These are phyloP conservation scores for Charanyca ferruginea DNA, from an alignment of 2,888 invertebrate species.

Conservation along the genomic window DNA sequence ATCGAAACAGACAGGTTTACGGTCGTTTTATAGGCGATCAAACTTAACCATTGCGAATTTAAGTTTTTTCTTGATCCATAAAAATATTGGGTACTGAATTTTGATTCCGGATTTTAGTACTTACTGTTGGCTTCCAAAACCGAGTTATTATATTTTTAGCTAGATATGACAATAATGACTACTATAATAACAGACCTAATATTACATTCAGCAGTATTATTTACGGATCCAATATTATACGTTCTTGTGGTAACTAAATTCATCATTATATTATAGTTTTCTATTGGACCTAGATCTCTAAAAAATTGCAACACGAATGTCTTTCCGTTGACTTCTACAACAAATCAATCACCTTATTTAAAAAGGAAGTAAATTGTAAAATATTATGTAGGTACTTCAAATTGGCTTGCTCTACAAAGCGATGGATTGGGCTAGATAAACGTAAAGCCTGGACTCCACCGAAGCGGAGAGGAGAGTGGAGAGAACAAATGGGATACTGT, in stretches of 20 bases:
- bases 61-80: slow-evolving; percentile 53
- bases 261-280: slow-evolving; percentile 5
- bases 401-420: no score
- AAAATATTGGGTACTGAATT: slow-evolving; percentile 45
- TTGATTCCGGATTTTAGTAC: slow-evolving; percentile 19
- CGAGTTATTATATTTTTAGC: neutral
- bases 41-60: slow-evolving; percentile 55
- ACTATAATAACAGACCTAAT: no score
- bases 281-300: neutral
- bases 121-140: neutral
- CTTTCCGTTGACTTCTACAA: neutral
- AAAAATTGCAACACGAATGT: neutral
- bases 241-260: neutral
- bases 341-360: neutral
- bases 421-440: no score
- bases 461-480: no score
- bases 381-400: no score
- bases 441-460: no score
- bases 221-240: no score
- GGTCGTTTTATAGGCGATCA: slow-evolving; percentile 59
- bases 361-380: neutral
- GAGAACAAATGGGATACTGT: no score
- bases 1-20: slow-evolving; percentile 59
- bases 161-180: neutral
- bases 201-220: no score